phyloP scores from a whole-genome alignment of 2,888 invertebrate species.

The Petrolisthes manimaculis region DNA sequence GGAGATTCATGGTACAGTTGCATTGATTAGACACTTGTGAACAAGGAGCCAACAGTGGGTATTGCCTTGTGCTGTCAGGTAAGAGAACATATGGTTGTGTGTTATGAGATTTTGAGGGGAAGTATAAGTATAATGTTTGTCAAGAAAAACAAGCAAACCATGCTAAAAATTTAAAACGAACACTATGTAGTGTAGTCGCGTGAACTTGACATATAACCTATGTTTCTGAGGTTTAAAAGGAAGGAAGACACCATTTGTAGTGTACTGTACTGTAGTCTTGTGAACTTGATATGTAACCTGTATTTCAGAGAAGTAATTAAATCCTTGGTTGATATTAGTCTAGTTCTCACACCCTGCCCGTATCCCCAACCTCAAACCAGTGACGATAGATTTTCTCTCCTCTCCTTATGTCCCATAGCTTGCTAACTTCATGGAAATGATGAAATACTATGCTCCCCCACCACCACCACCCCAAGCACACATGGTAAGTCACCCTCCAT shows the following conservation, averaged over 20 bases:
- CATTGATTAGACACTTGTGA: too few species aligned
- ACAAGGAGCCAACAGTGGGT: too few species aligned
- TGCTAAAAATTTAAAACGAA: neutral
- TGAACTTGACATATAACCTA: constrained; percentile 6
- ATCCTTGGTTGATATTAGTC: constrained; percentile 3
- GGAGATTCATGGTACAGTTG: too few species aligned
- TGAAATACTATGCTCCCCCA: constrained; percentile 66
- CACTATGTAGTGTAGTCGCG: neutral
- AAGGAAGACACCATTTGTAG: neutral
- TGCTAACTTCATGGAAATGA: constrained; percentile 66
- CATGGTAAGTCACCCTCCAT: constrained; percentile 61
- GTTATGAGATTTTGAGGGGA: too few species aligned
- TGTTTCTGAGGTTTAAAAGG: neutral
- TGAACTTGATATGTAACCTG: constrained; percentile 15
- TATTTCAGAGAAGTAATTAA: neutral
- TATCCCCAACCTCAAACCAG: constrained; percentile 20
- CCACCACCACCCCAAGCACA: constrained; percentile 64
- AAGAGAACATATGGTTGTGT: too few species aligned
- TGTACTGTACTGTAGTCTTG: neutral
- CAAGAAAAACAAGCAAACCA: too few species aligned
- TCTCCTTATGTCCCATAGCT: constrained; percentile 61
- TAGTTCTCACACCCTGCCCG: neutral
- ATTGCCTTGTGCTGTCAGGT: too few species aligned
- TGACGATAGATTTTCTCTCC: constrained; percentile 26
- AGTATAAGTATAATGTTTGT: too few species aligned